These are phyloP conservation scores for Steinernema feltiae DNA, from an alignment of 1,140 invertebrate genomes.

Conservation along the genomic window DNA sequence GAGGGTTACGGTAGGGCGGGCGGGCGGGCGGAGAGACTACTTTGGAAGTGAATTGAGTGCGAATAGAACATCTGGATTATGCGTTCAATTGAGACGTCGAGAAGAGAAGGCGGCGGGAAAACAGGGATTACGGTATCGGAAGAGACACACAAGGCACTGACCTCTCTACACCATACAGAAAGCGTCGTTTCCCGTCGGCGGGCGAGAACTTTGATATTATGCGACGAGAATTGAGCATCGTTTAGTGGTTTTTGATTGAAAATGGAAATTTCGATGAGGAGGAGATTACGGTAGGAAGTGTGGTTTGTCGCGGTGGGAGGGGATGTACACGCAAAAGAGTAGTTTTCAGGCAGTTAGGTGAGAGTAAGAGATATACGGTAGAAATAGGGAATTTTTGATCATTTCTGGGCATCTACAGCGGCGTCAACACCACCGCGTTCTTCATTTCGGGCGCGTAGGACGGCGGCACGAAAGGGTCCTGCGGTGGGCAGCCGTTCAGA, in stretches of 20 bases:
- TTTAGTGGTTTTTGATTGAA: background rate
- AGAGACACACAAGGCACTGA: background rate
- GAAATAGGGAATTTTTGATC: background rate
- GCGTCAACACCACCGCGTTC: slow-evolving; percentile 53
- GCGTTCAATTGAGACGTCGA: background rate
- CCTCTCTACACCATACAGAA: background rate
- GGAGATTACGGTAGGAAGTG: slow-evolving; percentile 11
- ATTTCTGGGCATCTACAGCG: slow-evolving; percentile 34
- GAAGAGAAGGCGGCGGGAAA: background rate
- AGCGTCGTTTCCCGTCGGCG: background rate
- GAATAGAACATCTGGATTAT: slow-evolving; percentile 13
- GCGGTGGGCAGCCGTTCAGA: slow-evolving; percentile 1
- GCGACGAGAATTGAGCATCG: slow-evolving; percentile 15
- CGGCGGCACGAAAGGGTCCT: slow-evolving; percentile 45
- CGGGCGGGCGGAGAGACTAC: background rate
- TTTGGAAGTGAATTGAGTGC: slow-evolving; percentile 15
- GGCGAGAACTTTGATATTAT: background rate
- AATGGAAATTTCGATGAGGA: background rate
- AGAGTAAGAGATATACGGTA: background rate
- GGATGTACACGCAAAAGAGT: slow-evolving; percentile 4
- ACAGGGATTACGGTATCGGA: background rate
- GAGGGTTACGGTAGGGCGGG: background rate
- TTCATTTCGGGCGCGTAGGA: slow-evolving; percentile 49
- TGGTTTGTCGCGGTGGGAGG: too few relatives aligned
- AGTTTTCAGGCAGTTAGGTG: slow-evolving; percentile 2